Evolutionary conservation across 1,140 invertebrate species (phyloP).

Genomic region (Zaprionus nigranus): DNA sequence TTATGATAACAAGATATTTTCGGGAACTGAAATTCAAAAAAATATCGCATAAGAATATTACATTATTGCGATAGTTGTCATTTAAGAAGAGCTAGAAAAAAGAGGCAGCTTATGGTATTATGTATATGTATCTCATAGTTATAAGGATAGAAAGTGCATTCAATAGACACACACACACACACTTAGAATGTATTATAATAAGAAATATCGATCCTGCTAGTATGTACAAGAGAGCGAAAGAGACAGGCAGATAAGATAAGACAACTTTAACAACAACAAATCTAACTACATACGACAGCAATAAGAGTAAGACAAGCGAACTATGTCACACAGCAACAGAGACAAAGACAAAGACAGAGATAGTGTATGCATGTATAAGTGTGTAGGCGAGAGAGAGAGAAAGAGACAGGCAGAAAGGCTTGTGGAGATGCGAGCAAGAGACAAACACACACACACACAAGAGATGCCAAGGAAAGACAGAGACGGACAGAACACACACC

Average conservation of each 20-base stretch:
- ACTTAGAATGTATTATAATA: neutral
- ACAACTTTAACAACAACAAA: neutral
- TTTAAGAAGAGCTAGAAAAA: neutral
- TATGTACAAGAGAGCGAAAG: neutral
- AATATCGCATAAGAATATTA: no score
- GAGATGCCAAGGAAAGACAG: neutral
- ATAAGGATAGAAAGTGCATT: neutral
- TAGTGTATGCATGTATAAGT: neutral
- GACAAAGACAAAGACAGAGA: neutral
- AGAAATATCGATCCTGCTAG: neutral
- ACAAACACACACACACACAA: neutral
- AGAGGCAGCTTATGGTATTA: neutral
- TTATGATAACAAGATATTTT: no score
- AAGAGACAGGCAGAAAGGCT: constrained; percentile 10
- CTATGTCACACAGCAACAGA: neutral
- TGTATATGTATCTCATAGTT: neutral
- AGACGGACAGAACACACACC: neutral
- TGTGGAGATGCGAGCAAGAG: constrained; percentile 6
- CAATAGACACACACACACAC: neutral
- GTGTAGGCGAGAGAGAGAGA: neutral
- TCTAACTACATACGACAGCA: constrained; percentile 4
- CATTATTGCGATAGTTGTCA: neutral
- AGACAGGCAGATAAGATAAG: neutral
- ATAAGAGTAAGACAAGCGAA: neutral
- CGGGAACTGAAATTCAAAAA: no score